Conservation (phyloP, 2,888 invertebrate genomes). For the Chrysolina haemoptera region DNA sequence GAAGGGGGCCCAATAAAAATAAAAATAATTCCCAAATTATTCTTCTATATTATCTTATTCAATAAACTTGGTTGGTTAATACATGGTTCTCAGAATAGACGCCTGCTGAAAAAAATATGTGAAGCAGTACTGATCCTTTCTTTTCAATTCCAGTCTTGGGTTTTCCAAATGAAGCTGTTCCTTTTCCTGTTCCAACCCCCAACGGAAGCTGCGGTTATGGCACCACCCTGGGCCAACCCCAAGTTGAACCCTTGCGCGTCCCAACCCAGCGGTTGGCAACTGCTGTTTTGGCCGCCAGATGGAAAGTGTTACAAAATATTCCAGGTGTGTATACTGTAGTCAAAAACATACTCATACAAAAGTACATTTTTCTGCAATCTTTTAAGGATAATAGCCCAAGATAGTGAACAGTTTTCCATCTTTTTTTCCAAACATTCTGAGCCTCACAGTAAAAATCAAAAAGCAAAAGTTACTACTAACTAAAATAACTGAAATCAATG, state of each 20-base stretch:
- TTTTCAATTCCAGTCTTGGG: slow-evolving; percentile 51
- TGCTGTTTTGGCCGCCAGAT: slow-evolving; percentile 87
- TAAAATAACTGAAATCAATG: neutral
- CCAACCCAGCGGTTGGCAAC: slow-evolving; percentile 87
- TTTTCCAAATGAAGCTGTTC: slow-evolving; percentile 50
- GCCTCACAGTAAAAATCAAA: no score
- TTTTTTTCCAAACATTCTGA: no score
- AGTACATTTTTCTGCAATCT: no score
- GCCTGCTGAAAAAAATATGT: no score
- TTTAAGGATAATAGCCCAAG: no score
- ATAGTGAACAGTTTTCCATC: no score
- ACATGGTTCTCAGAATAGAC: no score
- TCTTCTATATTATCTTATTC: no score
- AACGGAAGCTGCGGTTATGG: slow-evolving; percentile 78
- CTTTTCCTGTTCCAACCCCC: slow-evolving; percentile 38
- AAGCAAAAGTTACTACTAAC: neutral
- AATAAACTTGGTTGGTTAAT: no score
- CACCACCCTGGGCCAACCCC: slow-evolving; percentile 91
- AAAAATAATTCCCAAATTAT: no score
- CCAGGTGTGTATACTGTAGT: slow-evolving; percentile 72
- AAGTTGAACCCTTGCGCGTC: slow-evolving; percentile 86
- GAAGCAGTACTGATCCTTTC: neutral
- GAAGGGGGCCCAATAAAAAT: no score
- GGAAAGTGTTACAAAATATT: slow-evolving; percentile 91
- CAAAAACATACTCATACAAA: no score